Conservation (phyloP, 1,140 invertebrate genomes). For the Drosophila malerkotliana region DNA sequence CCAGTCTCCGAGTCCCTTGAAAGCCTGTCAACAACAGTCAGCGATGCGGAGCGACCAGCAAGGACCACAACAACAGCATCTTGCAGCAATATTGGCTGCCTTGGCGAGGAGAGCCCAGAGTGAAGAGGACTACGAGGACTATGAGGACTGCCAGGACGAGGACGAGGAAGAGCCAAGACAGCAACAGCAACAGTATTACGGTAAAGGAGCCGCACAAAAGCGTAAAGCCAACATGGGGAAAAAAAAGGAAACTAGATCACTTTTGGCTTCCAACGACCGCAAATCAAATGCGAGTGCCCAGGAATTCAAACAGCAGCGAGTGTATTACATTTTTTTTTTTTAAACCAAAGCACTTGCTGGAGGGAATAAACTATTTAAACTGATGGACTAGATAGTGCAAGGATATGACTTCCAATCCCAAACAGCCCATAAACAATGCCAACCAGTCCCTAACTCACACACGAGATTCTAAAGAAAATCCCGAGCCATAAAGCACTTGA, state of each 20-base stretch:
- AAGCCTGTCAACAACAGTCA: slow-evolving; percentile 68
- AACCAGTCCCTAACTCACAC: too few relatives aligned
- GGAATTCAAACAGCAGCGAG: too few relatives aligned
- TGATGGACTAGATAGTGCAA: too few relatives aligned
- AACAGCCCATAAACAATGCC: too few relatives aligned
- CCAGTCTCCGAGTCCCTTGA: slow-evolving; percentile 32
- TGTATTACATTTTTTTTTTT: background rate
- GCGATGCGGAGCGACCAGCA: slow-evolving; percentile 24
- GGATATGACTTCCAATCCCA: too few relatives aligned
- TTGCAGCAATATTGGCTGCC: slow-evolving; percentile 29
- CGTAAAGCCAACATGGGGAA: background rate
- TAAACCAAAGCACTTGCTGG: background rate
- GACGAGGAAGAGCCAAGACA: background rate
- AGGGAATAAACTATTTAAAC: background rate
- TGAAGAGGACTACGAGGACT: too few relatives aligned
- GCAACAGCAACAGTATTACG: background rate
- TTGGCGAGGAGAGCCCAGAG: background rate
- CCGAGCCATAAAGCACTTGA: too few relatives aligned
- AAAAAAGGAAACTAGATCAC: background rate
- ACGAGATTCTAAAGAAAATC: too few relatives aligned
- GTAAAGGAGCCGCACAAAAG: background rate
- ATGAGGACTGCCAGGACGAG: too few relatives aligned
- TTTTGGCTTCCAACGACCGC: background rate
- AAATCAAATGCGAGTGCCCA: background rate
- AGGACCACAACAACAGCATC: slow-evolving; percentile 11